Conservation (phyloP, 2,888 invertebrate genomes). For the Rotaria magnacalcarata region DNA sequence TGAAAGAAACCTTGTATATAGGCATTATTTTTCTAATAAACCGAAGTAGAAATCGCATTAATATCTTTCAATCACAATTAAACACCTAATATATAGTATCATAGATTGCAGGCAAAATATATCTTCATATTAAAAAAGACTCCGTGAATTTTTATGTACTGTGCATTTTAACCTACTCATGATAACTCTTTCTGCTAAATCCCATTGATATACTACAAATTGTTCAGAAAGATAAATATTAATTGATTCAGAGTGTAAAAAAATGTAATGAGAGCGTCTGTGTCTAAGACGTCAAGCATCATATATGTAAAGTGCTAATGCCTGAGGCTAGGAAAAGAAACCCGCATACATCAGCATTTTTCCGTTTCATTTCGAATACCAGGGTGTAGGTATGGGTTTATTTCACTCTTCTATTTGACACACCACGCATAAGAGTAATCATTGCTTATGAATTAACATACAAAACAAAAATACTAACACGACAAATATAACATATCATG, state of each 20-base stretch:
- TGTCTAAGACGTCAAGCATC: neutral
- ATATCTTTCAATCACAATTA: no score
- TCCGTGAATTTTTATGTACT: no score
- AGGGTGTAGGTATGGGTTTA: neutral
- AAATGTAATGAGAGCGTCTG: neutral
- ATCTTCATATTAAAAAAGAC: no score
- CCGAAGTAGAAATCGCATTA: no score
- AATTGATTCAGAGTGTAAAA: neutral
- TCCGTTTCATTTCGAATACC: neutral
- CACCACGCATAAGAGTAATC: no score
- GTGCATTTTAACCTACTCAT: neutral
- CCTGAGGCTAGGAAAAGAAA: neutral
- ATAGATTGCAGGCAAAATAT: no score
- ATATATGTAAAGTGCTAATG: neutral
- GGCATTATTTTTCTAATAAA: no score
- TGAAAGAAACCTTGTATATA: no score
- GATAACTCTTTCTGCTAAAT: neutral
- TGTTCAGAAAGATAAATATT: neutral
- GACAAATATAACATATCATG: no score
- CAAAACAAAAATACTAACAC: no score
- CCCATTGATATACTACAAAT: neutral
- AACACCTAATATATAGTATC: no score
- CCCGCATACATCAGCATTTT: neutral
- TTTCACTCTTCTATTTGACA: neutral
- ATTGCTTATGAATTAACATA: no score